Evolutionary conservation across 2,797 vertebrate genomes (phyloP).

Genomic region (Pteronotus mesoamericanus): DNA sequence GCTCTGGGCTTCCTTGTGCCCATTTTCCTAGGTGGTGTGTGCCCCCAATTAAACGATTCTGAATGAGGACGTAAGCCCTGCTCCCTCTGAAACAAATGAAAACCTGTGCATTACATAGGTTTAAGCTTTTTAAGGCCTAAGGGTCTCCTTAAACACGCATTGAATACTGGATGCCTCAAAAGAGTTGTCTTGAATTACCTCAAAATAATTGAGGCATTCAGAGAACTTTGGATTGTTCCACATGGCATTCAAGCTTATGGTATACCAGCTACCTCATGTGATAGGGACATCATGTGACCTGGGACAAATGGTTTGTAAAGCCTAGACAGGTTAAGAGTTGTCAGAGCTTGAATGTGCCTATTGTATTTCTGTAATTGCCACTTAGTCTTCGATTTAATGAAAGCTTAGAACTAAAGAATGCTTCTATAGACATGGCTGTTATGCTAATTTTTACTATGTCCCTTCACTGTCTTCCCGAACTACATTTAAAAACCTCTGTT

Average conservation of each 20-base stretch:
- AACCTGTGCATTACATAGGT: background rate
- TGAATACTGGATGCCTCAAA: constrained; percentile 36
- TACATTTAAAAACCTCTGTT: constrained; percentile 59
- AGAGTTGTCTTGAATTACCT: constrained; percentile 75
- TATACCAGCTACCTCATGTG: constrained; percentile 69
- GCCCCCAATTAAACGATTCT: background rate
- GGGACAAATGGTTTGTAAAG: constrained; percentile 76
- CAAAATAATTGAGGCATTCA: constrained; percentile 76
- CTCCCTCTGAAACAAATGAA: constrained; percentile 8
- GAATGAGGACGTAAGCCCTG: background rate
- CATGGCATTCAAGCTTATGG: constrained; percentile 27
- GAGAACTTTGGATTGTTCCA: constrained; percentile 57
- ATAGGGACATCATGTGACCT: constrained; percentile 70
- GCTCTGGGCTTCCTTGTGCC: background rate
- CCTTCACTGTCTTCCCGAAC: constrained; percentile 74
- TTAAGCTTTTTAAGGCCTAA: constrained; percentile 13
- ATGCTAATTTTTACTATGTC: constrained; percentile 74
- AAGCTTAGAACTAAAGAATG: constrained; percentile 73
- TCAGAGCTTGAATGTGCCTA: constrained; percentile 80
- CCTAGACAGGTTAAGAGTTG: constrained; percentile 74
- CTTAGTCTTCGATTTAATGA: constrained; percentile 80
- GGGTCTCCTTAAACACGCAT: constrained; percentile 58
- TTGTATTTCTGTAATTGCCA: constrained; percentile 80
- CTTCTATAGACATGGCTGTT: constrained; percentile 74
- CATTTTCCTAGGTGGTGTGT: background rate